Conservation (phyloP, 2,113 vertebrate genomes). For the Chaetops frenatus region DNA sequence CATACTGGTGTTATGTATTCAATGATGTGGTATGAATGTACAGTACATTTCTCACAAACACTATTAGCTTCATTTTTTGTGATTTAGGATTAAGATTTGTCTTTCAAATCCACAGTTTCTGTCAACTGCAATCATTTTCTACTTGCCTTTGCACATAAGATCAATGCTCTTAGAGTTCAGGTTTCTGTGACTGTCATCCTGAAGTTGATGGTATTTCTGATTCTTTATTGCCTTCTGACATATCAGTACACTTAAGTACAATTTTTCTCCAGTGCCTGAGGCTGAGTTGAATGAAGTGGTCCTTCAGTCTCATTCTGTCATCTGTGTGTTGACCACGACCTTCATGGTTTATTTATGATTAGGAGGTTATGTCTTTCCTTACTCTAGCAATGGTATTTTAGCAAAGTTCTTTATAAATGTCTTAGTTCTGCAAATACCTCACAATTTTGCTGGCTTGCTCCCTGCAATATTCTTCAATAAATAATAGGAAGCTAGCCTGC, state of each 20-base stretch:
- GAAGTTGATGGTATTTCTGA: slow-evolving; percentile 50
- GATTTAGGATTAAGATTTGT: slow-evolving; percentile 31
- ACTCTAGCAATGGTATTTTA: not conserved
- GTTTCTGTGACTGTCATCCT: slow-evolving; percentile 5
- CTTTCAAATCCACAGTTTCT: slow-evolving; percentile 32
- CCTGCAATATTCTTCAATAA: not conserved
- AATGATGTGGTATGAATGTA: not conserved
- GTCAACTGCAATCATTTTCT: not conserved
- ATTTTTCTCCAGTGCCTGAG: slow-evolving; percentile 53
- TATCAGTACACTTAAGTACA: slow-evolving; percentile 39
- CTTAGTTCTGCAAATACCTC: not conserved
- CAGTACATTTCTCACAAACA: not conserved
- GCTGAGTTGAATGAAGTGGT: slow-evolving; percentile 38
- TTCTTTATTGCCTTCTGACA: slow-evolving; percentile 49
- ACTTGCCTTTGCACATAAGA: slow-evolving; percentile 20
- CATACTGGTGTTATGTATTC: not conserved
- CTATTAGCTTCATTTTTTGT: slow-evolving; percentile 26
- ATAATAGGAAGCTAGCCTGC: not conserved
- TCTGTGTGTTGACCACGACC: slow-evolving; percentile 38
- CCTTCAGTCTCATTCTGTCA: slow-evolving; percentile 54
- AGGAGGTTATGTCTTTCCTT: slow-evolving; percentile 2
- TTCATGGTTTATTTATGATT: slow-evolving; percentile 59
- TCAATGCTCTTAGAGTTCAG: slow-evolving; percentile 27
- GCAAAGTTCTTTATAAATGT: not conserved
- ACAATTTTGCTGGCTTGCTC: not conserved